phyloP scores from a whole-genome alignment of 1,140 invertebrate species.

The Armadillidium nasatum region DNA sequence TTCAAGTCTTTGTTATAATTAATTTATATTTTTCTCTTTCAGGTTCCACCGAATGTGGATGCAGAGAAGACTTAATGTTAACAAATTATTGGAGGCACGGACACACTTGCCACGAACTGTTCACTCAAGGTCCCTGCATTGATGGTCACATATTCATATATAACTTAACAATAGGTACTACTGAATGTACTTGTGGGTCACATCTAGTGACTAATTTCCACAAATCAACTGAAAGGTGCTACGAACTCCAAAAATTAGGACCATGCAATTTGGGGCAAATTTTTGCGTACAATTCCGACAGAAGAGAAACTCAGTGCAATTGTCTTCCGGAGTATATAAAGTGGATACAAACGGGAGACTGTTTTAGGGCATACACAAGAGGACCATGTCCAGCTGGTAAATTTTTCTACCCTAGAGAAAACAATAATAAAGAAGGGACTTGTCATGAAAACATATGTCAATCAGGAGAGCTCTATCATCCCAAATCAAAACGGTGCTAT shows the following conservation, averaged over 20 bases:
- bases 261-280: conserved; percentile 42
- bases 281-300: conserved; percentile 30
- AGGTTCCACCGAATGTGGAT: conserved; percentile 43
- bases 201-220: conserved; percentile 38
- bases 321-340: conserved; percentile 37
- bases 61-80: conserved; percentile 40
- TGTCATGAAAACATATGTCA: conserved; percentile 31
- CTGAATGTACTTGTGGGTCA: conserved; percentile 40
- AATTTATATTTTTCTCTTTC: neutral
- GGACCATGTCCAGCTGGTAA: conserved; percentile 38
- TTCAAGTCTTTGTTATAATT: too few species aligned
- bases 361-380: conserved; percentile 39
- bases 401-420: conserved; percentile 31
- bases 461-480: conserved; percentile 36
- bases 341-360: conserved; percentile 33
- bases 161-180: conserved; percentile 38
- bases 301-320: conserved; percentile 28
- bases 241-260: conserved; percentile 37
- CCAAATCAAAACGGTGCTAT: conserved; percentile 44
- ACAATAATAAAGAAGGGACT: conserved; percentile 20
- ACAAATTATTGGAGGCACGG: conserved; percentile 43
- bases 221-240: conserved; percentile 34
- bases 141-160: conserved; percentile 41
- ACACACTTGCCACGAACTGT: conserved; percentile 43
- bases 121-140: conserved; percentile 42